These are phyloP conservation scores for Vidua chalybeata DNA, from an alignment of 2,113 vertebrate species.

Conservation along the genomic window DNA sequence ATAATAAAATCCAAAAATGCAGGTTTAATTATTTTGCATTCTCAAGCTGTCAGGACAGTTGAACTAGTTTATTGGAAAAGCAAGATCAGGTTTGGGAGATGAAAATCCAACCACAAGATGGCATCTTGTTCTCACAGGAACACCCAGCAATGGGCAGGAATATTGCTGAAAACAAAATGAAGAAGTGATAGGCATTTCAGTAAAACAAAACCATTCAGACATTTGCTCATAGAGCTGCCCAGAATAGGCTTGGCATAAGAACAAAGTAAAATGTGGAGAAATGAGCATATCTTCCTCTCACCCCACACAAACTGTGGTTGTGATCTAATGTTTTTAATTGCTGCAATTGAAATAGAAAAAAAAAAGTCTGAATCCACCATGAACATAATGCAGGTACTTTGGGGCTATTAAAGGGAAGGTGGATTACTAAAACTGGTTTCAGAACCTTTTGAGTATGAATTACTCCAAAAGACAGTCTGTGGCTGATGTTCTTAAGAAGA, in stretches of 20 bases:
- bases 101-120: constrained; percentile 56
- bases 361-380: not conserved
- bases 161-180: not conserved
- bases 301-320: not conserved
- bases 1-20: not conserved
- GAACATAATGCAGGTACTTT: not conserved
- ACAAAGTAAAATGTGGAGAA: not conserved
- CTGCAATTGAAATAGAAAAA: not conserved
- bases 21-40: not conserved
- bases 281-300: not conserved
- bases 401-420: not conserved
- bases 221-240: not conserved
- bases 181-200: not conserved
- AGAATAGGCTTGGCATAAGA: not conserved
- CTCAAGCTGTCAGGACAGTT: not conserved
- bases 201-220: not conserved
- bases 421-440: not conserved
- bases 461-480: not conserved
- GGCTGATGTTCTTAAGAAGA: not conserved
- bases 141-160: not conserved
- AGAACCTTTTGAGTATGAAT: not conserved
- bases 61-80: not conserved
- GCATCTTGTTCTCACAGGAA: constrained; percentile 51
- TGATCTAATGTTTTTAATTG: not conserved
- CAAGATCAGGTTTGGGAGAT: not conserved